A percentile compares a stretch with the other conserved stretches of the same genome.
Conservation (phyloP, 64 coral and sea anemone species). For the Orbicella faveolata region DNA sequence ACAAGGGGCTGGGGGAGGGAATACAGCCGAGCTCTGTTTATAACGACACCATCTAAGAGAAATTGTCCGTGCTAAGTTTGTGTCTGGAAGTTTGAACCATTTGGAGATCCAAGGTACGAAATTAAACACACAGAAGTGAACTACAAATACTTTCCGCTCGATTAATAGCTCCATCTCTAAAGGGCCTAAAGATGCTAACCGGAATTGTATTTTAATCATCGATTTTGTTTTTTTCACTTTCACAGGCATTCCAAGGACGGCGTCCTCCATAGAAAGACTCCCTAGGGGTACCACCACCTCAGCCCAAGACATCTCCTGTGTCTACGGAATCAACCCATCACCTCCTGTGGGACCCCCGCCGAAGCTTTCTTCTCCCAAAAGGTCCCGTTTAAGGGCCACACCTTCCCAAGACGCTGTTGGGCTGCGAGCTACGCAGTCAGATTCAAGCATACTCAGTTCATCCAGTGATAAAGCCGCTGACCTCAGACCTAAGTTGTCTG, state of each 20-base stretch:
- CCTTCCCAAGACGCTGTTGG: slow-evolving; percentile 40
- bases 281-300: neutral
- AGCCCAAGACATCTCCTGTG: neutral
- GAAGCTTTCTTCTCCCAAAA: slow-evolving; percentile 28
- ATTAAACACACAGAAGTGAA: too few species aligned
- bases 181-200: too few species aligned
- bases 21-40: too few species aligned
- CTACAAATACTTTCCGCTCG: too few species aligned
- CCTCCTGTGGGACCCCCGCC: slow-evolving; percentile 32
- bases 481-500: slow-evolving; percentile 60
- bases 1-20: too few species aligned
- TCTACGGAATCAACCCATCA: slow-evolving; percentile 20
- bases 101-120: too few species aligned
- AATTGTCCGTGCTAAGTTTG: too few species aligned
- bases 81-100: too few species aligned
- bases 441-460: slow-evolving; percentile 58
- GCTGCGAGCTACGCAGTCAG: slow-evolving; percentile 63
- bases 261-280: neutral
- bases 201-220: neutral
- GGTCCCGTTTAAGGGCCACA: slow-evolving; percentile 25
- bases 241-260: neutral
- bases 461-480: slow-evolving; percentile 55
- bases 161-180: too few species aligned
- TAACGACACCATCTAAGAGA: too few species aligned
- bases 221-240: neutral